Conservation (phyloP, 2,113 vertebrate species). For the Lagopus muta region DNA sequence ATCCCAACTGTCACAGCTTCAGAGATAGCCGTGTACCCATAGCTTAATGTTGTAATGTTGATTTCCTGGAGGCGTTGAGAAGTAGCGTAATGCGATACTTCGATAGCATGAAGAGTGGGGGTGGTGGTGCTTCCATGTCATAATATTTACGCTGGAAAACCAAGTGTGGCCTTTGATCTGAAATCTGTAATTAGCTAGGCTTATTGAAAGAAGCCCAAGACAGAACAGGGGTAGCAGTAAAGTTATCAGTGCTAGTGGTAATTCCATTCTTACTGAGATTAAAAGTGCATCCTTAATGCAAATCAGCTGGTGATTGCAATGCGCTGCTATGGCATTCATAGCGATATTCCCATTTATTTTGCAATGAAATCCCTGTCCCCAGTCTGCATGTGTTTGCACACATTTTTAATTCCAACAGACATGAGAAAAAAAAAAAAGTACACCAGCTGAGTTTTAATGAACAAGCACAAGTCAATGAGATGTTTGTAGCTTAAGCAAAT, state of each 20-base stretch:
- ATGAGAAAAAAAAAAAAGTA: neutral
- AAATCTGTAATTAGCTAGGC: neutral
- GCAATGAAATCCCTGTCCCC: neutral
- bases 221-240: neutral
- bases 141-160: slow-evolving; percentile 49
- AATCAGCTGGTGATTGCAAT: accelerated
- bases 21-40: neutral
- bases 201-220: neutral
- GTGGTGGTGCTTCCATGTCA: slow-evolving; percentile 35
- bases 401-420: neutral
- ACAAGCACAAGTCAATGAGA: neutral
- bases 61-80: slow-evolving; percentile 19
- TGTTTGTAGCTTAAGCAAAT: neutral
- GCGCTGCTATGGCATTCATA: neutral
- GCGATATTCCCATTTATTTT: neutral
- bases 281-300: neutral
- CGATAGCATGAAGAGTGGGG: neutral
- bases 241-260: neutral
- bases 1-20: neutral
- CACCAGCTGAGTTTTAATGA: neutral
- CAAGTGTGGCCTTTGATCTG: slow-evolving; percentile 44
- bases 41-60: neutral
- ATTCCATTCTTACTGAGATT: neutral
- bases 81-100: neutral
- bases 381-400: neutral